These are phyloP conservation scores for Spodoptera picta DNA, from an alignment of 2,888 invertebrate genomes.

Conservation along the genomic window DNA sequence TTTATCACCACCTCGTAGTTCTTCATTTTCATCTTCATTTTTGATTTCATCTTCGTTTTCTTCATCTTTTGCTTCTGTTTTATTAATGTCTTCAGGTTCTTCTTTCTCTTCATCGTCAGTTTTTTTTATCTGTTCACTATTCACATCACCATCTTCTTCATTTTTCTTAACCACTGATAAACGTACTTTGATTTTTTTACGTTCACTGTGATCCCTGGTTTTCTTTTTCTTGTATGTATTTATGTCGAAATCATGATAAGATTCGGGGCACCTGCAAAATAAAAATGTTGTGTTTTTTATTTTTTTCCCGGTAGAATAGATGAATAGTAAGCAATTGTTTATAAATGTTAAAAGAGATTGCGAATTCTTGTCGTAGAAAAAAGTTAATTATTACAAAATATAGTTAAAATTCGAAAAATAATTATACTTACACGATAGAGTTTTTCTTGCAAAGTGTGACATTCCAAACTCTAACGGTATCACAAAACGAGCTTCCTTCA, in stretches of 20 bases:
- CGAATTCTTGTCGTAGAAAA: too few species aligned
- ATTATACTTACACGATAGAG: constrained; percentile 67
- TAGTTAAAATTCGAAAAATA: not conserved
- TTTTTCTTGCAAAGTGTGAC: constrained; percentile 63
- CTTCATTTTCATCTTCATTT: not conserved
- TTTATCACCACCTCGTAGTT: too few species aligned
- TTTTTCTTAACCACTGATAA: not conserved
- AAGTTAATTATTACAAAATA: too few species aligned
- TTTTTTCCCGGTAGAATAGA: too few species aligned
- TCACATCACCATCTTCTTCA: too few species aligned
- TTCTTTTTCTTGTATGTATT: not conserved
- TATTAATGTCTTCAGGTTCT: not conserved
- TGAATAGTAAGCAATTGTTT: too few species aligned
- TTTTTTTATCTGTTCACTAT: too few species aligned
- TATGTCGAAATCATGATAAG: constrained; percentile 36
- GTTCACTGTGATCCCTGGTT: not conserved
- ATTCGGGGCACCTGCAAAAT: constrained; percentile 38
- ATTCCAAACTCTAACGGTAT: constrained; percentile 65
- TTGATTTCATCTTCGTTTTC: not conserved
- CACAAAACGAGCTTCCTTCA: constrained; percentile 73
- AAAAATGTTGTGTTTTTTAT: not conserved
- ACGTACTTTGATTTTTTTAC: not conserved
- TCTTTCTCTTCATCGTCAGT: not conserved
- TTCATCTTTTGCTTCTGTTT: not conserved
- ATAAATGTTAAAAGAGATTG: too few species aligned